Conservation (phyloP, 1,140 invertebrate species). For the Drosophila micromelanica region DNA sequence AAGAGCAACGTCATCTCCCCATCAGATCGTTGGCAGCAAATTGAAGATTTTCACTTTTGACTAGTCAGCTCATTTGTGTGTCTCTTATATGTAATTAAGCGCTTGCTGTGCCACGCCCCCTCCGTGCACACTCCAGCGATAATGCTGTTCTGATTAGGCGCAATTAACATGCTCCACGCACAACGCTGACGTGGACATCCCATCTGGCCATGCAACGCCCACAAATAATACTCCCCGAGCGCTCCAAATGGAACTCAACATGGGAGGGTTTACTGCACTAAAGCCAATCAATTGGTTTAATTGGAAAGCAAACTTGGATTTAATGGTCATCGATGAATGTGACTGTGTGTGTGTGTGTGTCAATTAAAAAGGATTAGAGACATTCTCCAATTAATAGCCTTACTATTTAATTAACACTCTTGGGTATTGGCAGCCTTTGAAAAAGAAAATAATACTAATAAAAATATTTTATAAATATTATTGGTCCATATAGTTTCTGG, state of each 20-base stretch:
- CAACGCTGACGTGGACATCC: slow-evolving; percentile 46
- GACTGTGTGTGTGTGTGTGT: neutral
- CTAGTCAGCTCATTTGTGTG: slow-evolving; percentile 44
- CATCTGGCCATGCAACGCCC: slow-evolving; percentile 37
- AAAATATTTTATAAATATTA: neutral
- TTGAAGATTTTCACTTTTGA: slow-evolving; percentile 44
- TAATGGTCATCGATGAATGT: slow-evolving; percentile 69
- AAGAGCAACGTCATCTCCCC: slow-evolving; percentile 17
- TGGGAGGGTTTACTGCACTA: slow-evolving; percentile 32
- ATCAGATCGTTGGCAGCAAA: slow-evolving; percentile 28
- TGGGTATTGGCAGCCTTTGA: neutral
- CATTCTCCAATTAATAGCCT: slow-evolving; percentile 4
- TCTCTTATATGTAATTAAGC: slow-evolving; percentile 67
- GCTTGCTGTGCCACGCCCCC: slow-evolving; percentile 52
- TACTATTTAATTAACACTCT: neutral
- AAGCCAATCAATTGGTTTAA: slow-evolving; percentile 79
- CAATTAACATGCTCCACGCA: slow-evolving; percentile 77
- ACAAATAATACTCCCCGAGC: neutral
- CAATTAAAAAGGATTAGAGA: slow-evolving; percentile 39
- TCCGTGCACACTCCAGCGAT: slow-evolving; percentile 29
- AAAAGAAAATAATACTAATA: slow-evolving; percentile 8
- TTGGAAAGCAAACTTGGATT: slow-evolving; percentile 79
- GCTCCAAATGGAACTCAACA: neutral
- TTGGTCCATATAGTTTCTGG: too few relatives aligned
- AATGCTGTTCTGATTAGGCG: slow-evolving; percentile 63